Conservation (phyloP, 2,113 vertebrate genomes). For the Microcebus murinus region DNA sequence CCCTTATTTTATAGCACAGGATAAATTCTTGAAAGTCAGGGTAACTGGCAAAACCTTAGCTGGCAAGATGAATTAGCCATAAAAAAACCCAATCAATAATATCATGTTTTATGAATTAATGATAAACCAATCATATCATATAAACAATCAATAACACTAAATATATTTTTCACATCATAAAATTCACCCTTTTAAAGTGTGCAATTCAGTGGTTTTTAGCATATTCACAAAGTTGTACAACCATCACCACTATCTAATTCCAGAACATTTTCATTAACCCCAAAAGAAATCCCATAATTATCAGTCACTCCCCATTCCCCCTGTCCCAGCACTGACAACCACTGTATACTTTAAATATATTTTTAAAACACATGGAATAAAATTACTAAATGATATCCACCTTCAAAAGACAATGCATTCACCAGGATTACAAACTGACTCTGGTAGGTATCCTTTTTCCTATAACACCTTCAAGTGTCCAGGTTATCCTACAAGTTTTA, state of each 20-base stretch:
- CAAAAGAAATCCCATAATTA: slow-evolving; percentile 21
- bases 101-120: background rate
- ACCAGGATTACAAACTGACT: background rate
- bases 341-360: background rate
- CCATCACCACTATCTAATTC: slow-evolving; percentile 21
- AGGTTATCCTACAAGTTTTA: slow-evolving; percentile 9
- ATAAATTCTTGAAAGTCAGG: slow-evolving; percentile 25
- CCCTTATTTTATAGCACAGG: background rate
- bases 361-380: background rate
- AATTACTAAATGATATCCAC: background rate
- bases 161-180: background rate
- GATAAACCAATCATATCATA: background rate
- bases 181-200: background rate
- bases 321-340: background rate
- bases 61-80: slow-evolving; percentile 6
- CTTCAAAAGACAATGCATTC: background rate
- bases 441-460: background rate
- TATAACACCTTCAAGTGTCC: background rate
- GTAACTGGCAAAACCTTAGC: background rate
- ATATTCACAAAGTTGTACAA: background rate
- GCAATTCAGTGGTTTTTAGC: background rate
- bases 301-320: background rate
- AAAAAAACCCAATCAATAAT: background rate
- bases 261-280: background rate
- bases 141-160: slow-evolving; percentile 16